Conservation (phyloP, 2,797 vertebrate species). For the Acrossocheilus wenchowensis region DNA sequence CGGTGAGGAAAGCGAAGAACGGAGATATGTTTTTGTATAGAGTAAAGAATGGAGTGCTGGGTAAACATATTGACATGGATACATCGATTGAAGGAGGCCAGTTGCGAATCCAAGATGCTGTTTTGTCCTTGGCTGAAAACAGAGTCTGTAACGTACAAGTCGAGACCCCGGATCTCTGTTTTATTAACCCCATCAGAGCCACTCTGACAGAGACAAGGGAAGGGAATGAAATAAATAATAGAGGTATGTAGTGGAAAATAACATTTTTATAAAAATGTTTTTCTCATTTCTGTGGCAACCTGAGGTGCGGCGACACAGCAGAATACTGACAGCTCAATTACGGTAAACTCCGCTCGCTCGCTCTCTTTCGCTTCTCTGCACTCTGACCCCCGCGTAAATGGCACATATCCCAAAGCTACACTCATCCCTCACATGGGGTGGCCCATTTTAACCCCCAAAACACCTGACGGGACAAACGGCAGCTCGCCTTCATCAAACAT, state of each 20-base stretch:
- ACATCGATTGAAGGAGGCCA: conserved; percentile 11
- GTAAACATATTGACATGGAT: conserved; percentile 32
- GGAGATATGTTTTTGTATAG: conserved; percentile 41
- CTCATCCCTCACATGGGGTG: conserved; percentile 81
- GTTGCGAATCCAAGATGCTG: conserved; percentile 16
- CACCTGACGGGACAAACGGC: conserved; percentile 80
- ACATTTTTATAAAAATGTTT: conserved; percentile 78
- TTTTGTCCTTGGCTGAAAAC: conserved; percentile 29
- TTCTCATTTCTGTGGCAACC: conserved; percentile 86
- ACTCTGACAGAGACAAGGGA: conserved; percentile 67
- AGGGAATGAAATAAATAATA: conserved; percentile 62
- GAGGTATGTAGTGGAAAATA: conserved; percentile 76
- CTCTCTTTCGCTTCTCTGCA: conserved; percentile 26
- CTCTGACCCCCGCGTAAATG: conserved; percentile 45
- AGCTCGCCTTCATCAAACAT: conserved; percentile 12
- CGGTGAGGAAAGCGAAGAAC: conserved; percentile 54
- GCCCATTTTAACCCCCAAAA: conserved; percentile 72
- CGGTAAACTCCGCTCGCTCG: conserved; percentile 60
- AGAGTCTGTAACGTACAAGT: not conserved
- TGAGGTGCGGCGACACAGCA: conserved; percentile 74
- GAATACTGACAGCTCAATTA: conserved; percentile 95
- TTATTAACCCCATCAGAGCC: conserved; percentile 70
- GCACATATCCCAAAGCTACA: conserved; percentile 74
- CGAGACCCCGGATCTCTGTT: conserved; percentile 61
- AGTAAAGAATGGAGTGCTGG: conserved; percentile 40